Base-by-base conservation (phyloP, 2,888 invertebrate genomes). In the Pseudococcus viburni region DNA sequence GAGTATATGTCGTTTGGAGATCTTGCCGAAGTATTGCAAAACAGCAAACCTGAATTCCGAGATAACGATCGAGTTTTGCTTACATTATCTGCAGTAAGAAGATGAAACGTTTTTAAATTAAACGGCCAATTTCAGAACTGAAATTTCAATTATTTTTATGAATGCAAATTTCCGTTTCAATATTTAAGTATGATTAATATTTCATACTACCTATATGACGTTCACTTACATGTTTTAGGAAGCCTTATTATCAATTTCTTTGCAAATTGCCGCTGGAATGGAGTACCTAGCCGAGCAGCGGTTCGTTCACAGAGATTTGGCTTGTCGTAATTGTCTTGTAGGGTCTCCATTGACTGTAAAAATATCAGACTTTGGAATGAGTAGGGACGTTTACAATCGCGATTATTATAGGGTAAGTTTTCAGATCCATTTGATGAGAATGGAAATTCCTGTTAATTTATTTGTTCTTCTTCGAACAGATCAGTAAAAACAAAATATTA, bases 351-450 rank as follows among this genome's bases (percentile, higher is more conserved):
- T 96, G 73, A 93, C 94, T 0, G 96, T 98, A 5, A 98, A 98
- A 93, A 97, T 98, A 86, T 96, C 97, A 0, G 97, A 98, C 92
- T 98, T 98, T 91, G 98, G 97, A 77, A 95, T 97, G 94, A 96
- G 97, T 88, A 93, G 97, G 80, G 96, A 96, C 91, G 95, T 96
- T 12, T 97, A 98, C 92, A 96, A 97, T 0, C 96, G 96, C 90
- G 97, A 97, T 92, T 98, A 98, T 92, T 97, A 97, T 92, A 96
- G 96, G n/a, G n/a, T n/a, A 42, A 8, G 42, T 42, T 42, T 42
- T 42, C 42, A 8, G 42, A 42, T 7, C 0, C 8, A 7, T 42
- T n/a, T n/a, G n/a, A n/a, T n/a, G n/a, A n/a, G n/a, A n/a, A n/a
- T n/a, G n/a, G n/a, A n/a, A n/a, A n/a, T n/a, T n/a, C n/a, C n/a